These are phyloP conservation scores for Pantherophis guttatus DNA, from an alignment of 2,113 vertebrate species.

Conservation along the genomic window DNA sequence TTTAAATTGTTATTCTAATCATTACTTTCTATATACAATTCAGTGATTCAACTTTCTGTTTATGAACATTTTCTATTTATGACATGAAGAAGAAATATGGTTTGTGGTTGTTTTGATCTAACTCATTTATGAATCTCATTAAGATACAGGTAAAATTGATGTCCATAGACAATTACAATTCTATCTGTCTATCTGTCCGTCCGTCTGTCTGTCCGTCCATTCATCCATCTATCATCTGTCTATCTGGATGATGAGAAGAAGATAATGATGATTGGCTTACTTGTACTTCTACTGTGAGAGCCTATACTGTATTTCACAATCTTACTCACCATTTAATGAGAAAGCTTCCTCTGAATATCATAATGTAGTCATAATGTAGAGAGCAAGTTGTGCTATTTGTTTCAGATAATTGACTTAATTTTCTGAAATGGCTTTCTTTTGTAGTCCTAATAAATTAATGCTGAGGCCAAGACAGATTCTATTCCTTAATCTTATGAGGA, in stretches of 20 bases:
- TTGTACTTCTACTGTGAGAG: conserved; percentile 19
- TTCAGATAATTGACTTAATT: background rate
- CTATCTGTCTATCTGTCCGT: background rate
- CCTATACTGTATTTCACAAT: background rate
- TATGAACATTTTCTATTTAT: conserved; percentile 29
- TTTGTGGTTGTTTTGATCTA: conserved; percentile 57
- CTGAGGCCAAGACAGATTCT: conserved; percentile 5
- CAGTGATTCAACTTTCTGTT: conserved; percentile 29
- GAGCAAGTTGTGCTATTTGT: background rate
- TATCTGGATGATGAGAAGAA: background rate
- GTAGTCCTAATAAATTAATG: conserved; percentile 4
- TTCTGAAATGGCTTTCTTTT: background rate
- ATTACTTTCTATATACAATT: conserved; percentile 20
- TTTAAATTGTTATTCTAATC: conserved; percentile 18
- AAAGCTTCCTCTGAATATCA: background rate
- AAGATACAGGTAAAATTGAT: conserved; percentile 57
- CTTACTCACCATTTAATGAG: background rate
- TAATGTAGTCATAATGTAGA: conserved; percentile 5
- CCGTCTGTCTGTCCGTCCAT: background rate
- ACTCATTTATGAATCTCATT: conserved; percentile 62
- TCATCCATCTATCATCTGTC: background rate
- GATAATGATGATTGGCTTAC: conserved; percentile 11
- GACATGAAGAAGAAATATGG: conserved; percentile 49
- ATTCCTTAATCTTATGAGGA: background rate
- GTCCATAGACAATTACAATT: conserved; percentile 51